These are phyloP conservation scores for Mellivora capensis DNA, from an alignment of 2,113 vertebrate genomes.

Conservation along the genomic window DNA sequence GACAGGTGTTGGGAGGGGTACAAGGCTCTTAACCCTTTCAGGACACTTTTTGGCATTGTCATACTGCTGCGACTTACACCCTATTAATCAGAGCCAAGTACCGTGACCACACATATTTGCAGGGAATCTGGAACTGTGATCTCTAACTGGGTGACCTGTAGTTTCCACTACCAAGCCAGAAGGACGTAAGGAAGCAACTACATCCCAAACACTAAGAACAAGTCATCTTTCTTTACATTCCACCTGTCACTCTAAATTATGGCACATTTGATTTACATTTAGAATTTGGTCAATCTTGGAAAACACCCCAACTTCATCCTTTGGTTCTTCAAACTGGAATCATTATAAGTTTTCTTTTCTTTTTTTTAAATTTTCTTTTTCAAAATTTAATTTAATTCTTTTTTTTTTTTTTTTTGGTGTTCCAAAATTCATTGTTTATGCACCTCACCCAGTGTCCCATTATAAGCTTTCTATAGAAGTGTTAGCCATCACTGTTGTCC, in stretches of 20 bases:
- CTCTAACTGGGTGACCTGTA: not conserved
- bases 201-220: not conserved
- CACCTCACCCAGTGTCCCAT: no score
- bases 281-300: not conserved
- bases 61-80: accelerated
- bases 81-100: not conserved
- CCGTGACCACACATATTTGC: not conserved
- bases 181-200: not conserved
- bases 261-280: not conserved
- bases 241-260: not conserved
- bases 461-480: not conserved
- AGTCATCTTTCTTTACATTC: not conserved
- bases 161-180: not conserved
- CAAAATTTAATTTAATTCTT: no score
- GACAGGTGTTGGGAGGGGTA: accelerated
- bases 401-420: no score
- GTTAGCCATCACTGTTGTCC: not conserved
- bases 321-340: not conserved
- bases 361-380: no score
- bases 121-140: not conserved
- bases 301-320: not conserved
- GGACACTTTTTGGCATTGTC: not conserved
- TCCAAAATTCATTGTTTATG: no score
- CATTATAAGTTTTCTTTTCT: not conserved
- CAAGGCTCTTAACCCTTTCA: not conserved